Base-by-base conservation (phyloP, 2,888 invertebrate genomes). In the Drosophila pullipes region DNA sequence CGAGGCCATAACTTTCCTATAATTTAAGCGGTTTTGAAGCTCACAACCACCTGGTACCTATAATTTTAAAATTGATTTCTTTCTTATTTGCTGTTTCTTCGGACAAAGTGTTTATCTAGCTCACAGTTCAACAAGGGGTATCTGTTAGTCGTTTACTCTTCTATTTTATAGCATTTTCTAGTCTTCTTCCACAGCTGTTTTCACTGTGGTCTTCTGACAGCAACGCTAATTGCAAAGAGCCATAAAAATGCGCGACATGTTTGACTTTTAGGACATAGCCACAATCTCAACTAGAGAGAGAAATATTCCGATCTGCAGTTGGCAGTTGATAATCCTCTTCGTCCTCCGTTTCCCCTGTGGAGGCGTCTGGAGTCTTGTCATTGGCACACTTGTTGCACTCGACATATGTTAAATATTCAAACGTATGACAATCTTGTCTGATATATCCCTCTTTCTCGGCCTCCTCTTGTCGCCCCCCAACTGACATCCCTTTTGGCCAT, bases 191-290 rank as follows among this genome's bases (percentile, higher is more conserved):
- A 50, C 18, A 28, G 50, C 55, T 16, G 22, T 63, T 70, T 37
- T 50, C 57, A 63, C 33, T 69, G 60, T 31, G 59, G 37, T 59
- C 57, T 57, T 22, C 18, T 85, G 80, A 71, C 78, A 78, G 73
- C 69, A 50, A 57, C 63, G 69, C 87, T 87, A 87, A 87, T 87
- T 87, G 91, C 90, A 90, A 89, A 90, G 58, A 57, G 74, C 78
- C 78, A 87, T 87, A 89, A 87, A 90, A 90, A 82, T 76, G 76
- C 67, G 64, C 65, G 68, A 90, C 78, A 81, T 79, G 78, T 83
- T 72, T 69, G 74, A 77, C 67, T 67, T 76, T 72, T 73, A 22
- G 73, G 52, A 30, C 39, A 50, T 33, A 60, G 31, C 28, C 59
- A 35, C 57, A 37, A 37, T 37, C 25, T 47, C 41, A 28, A 52